Evolutionary conservation across 2,888 invertebrate genomes (phyloP).

Genomic region (Busseola fusca): DNA sequence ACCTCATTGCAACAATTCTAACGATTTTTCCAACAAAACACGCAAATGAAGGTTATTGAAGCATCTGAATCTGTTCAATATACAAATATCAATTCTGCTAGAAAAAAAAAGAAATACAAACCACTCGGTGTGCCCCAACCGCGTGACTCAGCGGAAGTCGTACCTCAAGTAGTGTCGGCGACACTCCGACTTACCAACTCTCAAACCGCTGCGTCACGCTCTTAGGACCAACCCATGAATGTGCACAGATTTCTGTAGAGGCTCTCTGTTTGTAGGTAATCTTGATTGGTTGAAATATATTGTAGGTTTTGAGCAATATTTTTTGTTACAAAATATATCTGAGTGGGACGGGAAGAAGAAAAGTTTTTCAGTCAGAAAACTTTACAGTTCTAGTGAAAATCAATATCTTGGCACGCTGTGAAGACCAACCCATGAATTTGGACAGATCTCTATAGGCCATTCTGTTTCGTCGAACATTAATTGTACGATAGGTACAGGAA

Average conservation of each 20-base stretch:
- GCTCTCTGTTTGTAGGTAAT: slow-evolving; percentile 33
- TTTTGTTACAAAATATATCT: background rate
- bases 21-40: background rate
- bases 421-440: slow-evolving; percentile 31
- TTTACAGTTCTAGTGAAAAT: background rate
- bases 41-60: background rate
- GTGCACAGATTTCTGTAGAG: slow-evolving; percentile 41
- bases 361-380: background rate
- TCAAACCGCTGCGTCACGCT: slow-evolving; percentile 65
- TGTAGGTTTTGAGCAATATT: background rate
- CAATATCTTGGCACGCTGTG: slow-evolving; percentile 53
- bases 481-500: background rate
- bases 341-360: background rate
- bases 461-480: slow-evolving; percentile 33
- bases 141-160: slow-evolving; percentile 72
- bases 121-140: slow-evolving; percentile 58
- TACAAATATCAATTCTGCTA: background rate
- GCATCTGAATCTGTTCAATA: background rate
- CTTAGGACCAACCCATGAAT: slow-evolving; percentile 38
- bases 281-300: slow-evolving; percentile 15
- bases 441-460: slow-evolving; percentile 33
- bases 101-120: background rate
- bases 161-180: slow-evolving; percentile 68
- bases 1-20: background rate
- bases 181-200: slow-evolving; percentile 72